Evolutionary conservation across 1,140 invertebrate species (phyloP), one percentile per base, ranked within the genome.

Genomic region (Drosophila suzukii): DNA sequence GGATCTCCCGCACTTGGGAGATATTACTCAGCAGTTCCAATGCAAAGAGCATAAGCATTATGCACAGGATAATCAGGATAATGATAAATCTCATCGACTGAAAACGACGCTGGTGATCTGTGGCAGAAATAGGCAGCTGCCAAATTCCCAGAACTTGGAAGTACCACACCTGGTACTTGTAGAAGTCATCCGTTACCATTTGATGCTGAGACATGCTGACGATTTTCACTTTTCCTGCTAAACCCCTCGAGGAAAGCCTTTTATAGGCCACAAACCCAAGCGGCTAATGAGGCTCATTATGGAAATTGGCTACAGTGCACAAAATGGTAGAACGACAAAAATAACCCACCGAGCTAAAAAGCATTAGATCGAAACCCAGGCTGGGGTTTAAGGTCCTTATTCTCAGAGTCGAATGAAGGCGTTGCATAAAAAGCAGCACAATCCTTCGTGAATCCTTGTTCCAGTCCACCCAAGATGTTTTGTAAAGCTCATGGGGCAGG

Each of bases 341-440:
- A 12, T 0, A 15, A 70, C 83, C 53, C 54, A 88, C 83, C 76
- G 83, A 77, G 24, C 67, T 51, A 12, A 88, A 88, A 2, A 79
- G 44, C 6, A 60, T 54, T 56, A 91, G 49, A 43, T 91, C 77
- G 12, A 91, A 88, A 11, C 73, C 63, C 6, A 75, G 75, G 24
- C 74, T 89, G 7, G 74, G 65, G 55, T 91, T 83, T 7, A 91
- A 20, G 7, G 81, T 82, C 60, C 77, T 89, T 1, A 91, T 89
- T 46, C 67, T 78, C 0, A 91, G 79, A 7, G 24, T 63, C 7
- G 72, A n/a, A 10, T 68, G 58, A 36, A 91, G 78, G 6, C 81
- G 75, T 17, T 80, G 73, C 86, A 91, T 83, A 7, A 91, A 81
- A 12, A 91, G 60, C 24, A 91, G 36, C 12, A 82, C 20, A 32